Base-by-base conservation (phyloP, 2,888 invertebrate genomes). In the Callyntrura sp. region DNA sequence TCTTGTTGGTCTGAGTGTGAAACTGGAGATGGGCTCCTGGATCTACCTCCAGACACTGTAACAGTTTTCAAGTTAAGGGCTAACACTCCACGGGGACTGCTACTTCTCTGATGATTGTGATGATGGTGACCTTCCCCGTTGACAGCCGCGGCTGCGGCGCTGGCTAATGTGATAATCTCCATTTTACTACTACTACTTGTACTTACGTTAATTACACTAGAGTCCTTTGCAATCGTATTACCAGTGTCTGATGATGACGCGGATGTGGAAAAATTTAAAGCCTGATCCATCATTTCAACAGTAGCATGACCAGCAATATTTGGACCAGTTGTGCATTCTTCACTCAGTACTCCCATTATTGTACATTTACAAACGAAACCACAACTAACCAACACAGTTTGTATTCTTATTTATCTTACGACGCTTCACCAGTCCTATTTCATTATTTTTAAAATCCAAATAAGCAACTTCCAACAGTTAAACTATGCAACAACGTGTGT, bases 41-140 rank as follows among this genome's bases (percentile, higher is more conserved):
- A 86, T 20, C 85, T 82, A 25, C 81, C 85, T 17, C 85, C 85
- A 17, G 90, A 90, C 14, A 90, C 90, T 17, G 81, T 86, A 20
- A 90, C 90, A 65, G 90, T 90, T 90, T 90, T 90, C 85, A 90
- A 86, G 62, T 90, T 90, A n/a, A 90, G 60, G 17, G 90, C 90
- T 45, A 90, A 48, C 35, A 65, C 76, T 82, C 90, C 90, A 78
- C 86, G 76, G 6, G 86, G 90, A 90, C 90, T 90, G 70, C 55
- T 85, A 48, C 86, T 82, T 12, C 90, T 28, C 23, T 17, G 83
- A 55, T 14, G 83, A 28, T 3, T 57, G n/a, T 85, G 78, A 48
- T 70, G 45, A n/a, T 76, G 48, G 68, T 79, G 88, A 76, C 82
- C 83, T 45, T 90, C 90, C 73, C 90, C 73, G 14, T 20, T 81